Conservation (phyloP, 2,113 vertebrate genomes). For the Notiomystis cincta region DNA sequence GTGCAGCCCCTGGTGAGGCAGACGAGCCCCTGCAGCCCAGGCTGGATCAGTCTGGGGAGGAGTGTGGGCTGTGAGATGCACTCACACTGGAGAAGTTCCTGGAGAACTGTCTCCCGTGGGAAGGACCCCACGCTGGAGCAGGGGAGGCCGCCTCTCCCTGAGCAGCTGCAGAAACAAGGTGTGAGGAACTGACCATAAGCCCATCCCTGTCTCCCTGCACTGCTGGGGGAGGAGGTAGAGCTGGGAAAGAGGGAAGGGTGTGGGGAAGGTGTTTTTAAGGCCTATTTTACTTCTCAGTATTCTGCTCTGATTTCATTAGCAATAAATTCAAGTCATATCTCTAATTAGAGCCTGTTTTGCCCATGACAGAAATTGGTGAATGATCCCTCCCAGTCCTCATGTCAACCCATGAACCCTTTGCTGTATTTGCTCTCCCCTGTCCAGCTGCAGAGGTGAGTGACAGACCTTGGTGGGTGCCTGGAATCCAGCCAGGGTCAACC, state of each 20-base stretch:
- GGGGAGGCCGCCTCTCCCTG: background rate
- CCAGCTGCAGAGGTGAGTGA: background rate
- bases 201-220: background rate
- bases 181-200: background rate
- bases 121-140: background rate
- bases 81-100: background rate
- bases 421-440: background rate
- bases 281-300: background rate
- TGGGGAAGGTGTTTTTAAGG: background rate
- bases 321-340: background rate
- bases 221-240: background rate
- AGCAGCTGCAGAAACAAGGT: background rate
- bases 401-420: background rate
- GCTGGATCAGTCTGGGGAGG: background rate
- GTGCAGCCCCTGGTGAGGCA: background rate
- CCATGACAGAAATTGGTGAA: background rate
- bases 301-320: background rate
- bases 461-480: background rate
- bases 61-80: background rate
- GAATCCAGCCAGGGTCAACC: background rate
- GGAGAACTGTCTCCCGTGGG: background rate
- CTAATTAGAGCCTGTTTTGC: background rate
- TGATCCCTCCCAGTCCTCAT: background rate
- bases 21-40: background rate
- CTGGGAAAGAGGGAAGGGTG: background rate